These are phyloP conservation scores for Notarius quadriscutis DNA, from an alignment of 2,113 vertebrate genomes.

Conservation along the genomic window DNA sequence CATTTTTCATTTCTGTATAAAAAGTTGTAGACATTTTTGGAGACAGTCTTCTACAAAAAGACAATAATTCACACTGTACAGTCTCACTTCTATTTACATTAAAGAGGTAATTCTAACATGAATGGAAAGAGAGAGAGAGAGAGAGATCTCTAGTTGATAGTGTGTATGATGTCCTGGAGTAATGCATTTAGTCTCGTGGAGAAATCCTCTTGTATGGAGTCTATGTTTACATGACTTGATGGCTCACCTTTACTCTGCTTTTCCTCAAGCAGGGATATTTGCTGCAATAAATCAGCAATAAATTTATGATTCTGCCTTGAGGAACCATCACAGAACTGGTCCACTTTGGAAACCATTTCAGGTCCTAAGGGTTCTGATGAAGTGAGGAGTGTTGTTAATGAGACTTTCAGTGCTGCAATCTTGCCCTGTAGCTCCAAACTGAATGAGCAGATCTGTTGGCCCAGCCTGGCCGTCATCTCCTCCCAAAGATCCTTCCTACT, in stretches of 20 bases:
- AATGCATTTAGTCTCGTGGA: slow-evolving; percentile 77
- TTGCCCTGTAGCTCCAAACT: slow-evolving; percentile 57
- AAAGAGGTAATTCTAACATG: not conserved
- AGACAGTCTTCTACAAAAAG: slow-evolving; percentile 33
- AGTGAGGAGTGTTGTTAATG: slow-evolving; percentile 45
- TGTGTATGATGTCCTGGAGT: slow-evolving; percentile 81
- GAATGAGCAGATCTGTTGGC: slow-evolving; percentile 61
- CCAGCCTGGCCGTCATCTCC: slow-evolving; percentile 72
- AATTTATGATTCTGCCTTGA: slow-evolving; percentile 73
- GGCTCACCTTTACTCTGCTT: slow-evolving; percentile 60
- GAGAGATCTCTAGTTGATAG: slow-evolving; percentile 63
- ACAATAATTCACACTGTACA: slow-evolving; percentile 42
- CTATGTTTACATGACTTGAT: slow-evolving; percentile 54
- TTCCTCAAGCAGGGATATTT: slow-evolving; percentile 72
- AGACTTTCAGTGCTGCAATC: slow-evolving; percentile 38
- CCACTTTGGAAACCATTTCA: slow-evolving; percentile 69
- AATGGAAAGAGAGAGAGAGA: not conserved
- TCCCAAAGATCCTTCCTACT: slow-evolving; percentile 70
- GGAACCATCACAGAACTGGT: slow-evolving; percentile 77
- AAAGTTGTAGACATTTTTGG: slow-evolving; percentile 16
- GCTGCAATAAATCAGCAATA: slow-evolving; percentile 69
- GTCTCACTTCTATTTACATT: slow-evolving; percentile 43
- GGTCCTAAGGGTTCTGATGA: slow-evolving; percentile 46
- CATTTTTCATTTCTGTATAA: slow-evolving; percentile 9
- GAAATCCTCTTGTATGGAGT: slow-evolving; percentile 73